These are phyloP conservation scores for Cryptoprocta ferox DNA, from an alignment of 2,797 vertebrate species.

Conservation along the genomic window DNA sequence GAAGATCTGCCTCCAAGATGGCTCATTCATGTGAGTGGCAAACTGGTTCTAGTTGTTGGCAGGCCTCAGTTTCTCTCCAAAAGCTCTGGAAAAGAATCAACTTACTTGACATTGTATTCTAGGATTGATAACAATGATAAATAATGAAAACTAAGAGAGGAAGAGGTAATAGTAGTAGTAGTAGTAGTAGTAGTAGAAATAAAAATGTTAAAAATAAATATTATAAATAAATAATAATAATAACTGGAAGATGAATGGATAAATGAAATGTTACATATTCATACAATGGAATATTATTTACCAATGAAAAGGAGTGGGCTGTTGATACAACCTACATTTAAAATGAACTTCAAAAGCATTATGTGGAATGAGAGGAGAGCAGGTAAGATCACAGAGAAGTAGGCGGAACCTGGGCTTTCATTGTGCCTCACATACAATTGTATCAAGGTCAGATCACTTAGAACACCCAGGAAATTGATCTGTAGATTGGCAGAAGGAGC, in stretches of 20 bases:
- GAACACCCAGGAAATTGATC: too few relatives aligned
- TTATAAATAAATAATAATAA: background rate
- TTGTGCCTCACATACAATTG: too few relatives aligned
- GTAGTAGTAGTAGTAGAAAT: background rate
- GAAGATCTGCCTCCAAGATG: background rate
- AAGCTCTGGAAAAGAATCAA: background rate
- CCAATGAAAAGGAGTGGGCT: background rate
- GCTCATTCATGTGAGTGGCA: background rate
- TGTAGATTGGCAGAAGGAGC: too few relatives aligned
- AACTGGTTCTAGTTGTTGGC: background rate
- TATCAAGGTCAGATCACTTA: too few relatives aligned
- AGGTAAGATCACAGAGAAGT: too few relatives aligned
- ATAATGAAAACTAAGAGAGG: background rate
- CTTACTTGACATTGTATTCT: background rate
- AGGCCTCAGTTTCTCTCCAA: background rate
- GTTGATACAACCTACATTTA: background rate
- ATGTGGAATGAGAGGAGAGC: background rate
- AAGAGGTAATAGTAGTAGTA: background rate
- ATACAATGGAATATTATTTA: background rate
- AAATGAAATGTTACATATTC: background rate
- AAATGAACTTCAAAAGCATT: background rate
- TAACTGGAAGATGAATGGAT: background rate
- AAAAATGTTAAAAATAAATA: conserved; percentile 1
- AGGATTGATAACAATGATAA: background rate
- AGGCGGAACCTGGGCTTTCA: too few relatives aligned